These are phyloP conservation scores for Prolemur simus DNA, from an alignment of 2,113 vertebrate genomes.

Conservation along the genomic window DNA sequence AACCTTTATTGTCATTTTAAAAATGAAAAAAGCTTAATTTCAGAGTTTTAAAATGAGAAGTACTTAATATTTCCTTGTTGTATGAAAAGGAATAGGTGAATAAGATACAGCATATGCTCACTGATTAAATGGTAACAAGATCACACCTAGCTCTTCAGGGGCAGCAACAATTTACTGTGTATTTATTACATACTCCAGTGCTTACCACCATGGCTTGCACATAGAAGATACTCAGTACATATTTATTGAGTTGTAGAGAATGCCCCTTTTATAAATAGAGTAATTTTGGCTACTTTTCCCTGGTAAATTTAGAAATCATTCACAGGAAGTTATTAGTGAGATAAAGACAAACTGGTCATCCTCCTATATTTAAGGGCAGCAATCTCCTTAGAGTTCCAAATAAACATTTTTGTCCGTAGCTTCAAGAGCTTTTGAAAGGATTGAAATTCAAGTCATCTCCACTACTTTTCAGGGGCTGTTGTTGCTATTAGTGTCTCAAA, in stretches of 20 bases:
- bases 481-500: slow-evolving; percentile 53
- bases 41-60: slow-evolving; percentile 13
- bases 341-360: not conserved
- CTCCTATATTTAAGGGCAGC: not conserved
- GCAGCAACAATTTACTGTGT: not conserved
- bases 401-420: slow-evolving; percentile 39
- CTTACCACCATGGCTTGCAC: not conserved
- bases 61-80: not conserved
- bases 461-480: slow-evolving; percentile 56
- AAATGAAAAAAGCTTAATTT: not conserved
- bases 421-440: slow-evolving; percentile 46
- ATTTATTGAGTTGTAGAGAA: not conserved
- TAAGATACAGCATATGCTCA: not conserved
- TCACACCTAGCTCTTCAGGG: not conserved
- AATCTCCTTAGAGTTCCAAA: slow-evolving; percentile 36
- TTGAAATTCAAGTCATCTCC: slow-evolving; percentile 60
- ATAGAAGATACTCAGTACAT: not conserved
- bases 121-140: not conserved
- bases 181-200: not conserved
- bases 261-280: not conserved
- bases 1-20: slow-evolving; percentile 17
- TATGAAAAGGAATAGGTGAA: not conserved
- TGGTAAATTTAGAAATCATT: slow-evolving; percentile 29
- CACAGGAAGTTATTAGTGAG: not conserved
- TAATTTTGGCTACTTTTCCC: not conserved